phyloP scores from a whole-genome alignment of 1,140 invertebrate species.

The Chrysoperla carnea region DNA sequence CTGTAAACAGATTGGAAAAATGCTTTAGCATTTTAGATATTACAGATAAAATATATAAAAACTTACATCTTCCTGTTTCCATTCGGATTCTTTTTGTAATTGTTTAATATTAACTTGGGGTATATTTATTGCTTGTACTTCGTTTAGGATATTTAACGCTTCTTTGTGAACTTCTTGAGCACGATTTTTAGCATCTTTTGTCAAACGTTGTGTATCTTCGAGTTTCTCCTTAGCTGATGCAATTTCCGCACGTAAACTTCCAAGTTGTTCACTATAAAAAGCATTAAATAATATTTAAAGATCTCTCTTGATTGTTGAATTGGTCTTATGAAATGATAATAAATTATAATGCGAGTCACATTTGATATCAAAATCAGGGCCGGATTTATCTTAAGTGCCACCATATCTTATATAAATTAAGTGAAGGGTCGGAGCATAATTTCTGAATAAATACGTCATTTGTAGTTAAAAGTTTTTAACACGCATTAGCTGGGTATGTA shows the following conservation, averaged over 20 bases:
- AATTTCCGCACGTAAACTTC: conserved; percentile 34
- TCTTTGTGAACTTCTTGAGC: conserved; percentile 61
- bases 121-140: conserved; percentile 54
- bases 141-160: conserved; percentile 54
- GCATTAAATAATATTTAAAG: conserved; percentile 6
- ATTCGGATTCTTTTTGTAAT: conserved; percentile 44
- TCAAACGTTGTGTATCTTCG: conserved; percentile 43
- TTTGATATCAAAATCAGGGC: too few relatives aligned
- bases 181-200: conserved; percentile 49
- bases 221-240: conserved; percentile 42
- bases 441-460: too few relatives aligned
- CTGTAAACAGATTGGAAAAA: too few relatives aligned
- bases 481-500: too few relatives aligned
- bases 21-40: too few relatives aligned
- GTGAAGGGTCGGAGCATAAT: too few relatives aligned
- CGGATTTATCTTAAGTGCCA: too few relatives aligned
- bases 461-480: too few relatives aligned
- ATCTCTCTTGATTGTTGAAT: conserved; percentile 7
- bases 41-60: background rate
- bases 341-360: too few relatives aligned
- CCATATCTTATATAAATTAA: background rate
- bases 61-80: conserved; percentile 37
- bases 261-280: conserved; percentile 39
- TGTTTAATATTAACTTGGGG: conserved; percentile 53
- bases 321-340: too few relatives aligned